Evolutionary conservation across 2,113 vertebrate genomes (phyloP).

Genomic region (Macrotis lagotis): DNA sequence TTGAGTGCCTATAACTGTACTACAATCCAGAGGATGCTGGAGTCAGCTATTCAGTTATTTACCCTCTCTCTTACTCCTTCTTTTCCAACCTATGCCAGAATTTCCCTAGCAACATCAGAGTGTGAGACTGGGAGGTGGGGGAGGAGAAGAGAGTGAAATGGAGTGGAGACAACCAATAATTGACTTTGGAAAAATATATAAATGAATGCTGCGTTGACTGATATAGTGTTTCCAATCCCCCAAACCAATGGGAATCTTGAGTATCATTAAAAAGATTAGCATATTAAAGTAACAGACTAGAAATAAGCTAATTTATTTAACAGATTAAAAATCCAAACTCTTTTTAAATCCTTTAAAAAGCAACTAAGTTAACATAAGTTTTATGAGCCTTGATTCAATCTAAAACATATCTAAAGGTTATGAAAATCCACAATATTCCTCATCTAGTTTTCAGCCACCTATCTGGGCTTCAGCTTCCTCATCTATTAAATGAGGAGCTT

Average conservation of each 20-base stretch:
- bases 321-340: not conserved
- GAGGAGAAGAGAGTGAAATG: not conserved
- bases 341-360: not conserved
- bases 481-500: not conserved
- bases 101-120: slow-evolving; percentile 62
- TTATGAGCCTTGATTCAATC: slow-evolving; percentile 40
- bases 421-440: slow-evolving; percentile 38
- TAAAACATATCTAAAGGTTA: slow-evolving; percentile 26
- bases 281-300: slow-evolving; percentile 43
- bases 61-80: slow-evolving; percentile 16
- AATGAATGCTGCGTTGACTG: slow-evolving; percentile 68
- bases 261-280: slow-evolving; percentile 43
- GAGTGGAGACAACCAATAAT: slow-evolving; percentile 43
- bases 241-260: slow-evolving; percentile 57
- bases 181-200: slow-evolving; percentile 71
- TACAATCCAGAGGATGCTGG: slow-evolving; percentile 11
- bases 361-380: slow-evolving; percentile 42
- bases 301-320: slow-evolving; percentile 60
- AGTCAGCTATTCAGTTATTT: slow-evolving; percentile 9
- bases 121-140: not conserved
- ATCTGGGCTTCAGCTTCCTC: not conserved
- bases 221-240: slow-evolving; percentile 50
- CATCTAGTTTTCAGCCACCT: too few relatives aligned
- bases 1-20: slow-evolving; percentile 21
- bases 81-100: slow-evolving; percentile 53